Evolutionary conservation across 2,888 invertebrate species (phyloP), one percentile per base, ranked within the genome.

Genomic region (Cryptocheilus praepositus): DNA sequence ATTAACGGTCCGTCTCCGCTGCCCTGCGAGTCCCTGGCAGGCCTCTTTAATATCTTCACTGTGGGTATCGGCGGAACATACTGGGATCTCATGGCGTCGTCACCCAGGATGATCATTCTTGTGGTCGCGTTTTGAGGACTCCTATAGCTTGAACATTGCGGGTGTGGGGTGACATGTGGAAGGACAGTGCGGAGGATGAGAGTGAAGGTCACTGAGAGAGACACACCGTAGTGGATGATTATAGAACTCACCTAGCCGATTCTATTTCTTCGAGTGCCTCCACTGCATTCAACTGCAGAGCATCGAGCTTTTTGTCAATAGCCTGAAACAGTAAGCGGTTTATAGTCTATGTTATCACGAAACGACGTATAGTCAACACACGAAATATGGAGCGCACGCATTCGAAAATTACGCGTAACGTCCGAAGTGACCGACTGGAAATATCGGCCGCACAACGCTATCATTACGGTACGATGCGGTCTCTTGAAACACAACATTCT

Each of bases 41-140:
- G 94, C 74, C 94, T 90, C 85, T 95, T 95, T 70, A 96, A 89
- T 83, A 96, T 96, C 89, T 95, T 95, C 44, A 96, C 95, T 71
- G 95, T 93, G 61, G 95, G 95, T 89, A 94, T 94, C 77, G 93
- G 93, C 87, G 94, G 94, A 82, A 93, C 93, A 83, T 94, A 95
- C 86, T 95, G 94, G 83, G 95, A 93, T 89, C 95, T 92, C 89
- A 93, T 92, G 81, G 94, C 94, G 89, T 95, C 95, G 68, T 94
- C 94, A 84, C 94, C 93, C 88, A 94, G 91, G 86, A 94, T 91
- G 90, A 95, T 91, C 90, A 93, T 93, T 89, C 91, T 93, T 85
- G 92, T 84, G 59, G 81, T 79, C 61, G 77, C 82, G 61, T 72
- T 67, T 60, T 83, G 75, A 60, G 67, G 82, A 16, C 73, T 76